Evolutionary conservation across 2,888 invertebrate genomes (phyloP).

Genomic region (Eulithis testata): DNA sequence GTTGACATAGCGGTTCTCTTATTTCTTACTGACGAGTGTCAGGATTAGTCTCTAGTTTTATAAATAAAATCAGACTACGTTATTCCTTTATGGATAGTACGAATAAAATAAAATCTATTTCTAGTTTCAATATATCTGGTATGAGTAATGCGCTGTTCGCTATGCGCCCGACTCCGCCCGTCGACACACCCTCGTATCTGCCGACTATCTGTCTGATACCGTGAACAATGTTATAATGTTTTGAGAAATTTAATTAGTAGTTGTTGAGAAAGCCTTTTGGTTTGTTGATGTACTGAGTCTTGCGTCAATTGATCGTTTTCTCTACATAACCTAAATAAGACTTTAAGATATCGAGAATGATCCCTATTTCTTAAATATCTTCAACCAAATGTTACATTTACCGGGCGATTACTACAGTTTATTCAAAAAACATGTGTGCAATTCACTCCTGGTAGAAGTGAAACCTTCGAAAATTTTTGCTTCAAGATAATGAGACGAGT

Average conservation of each 20-base stretch:
- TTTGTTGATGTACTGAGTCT: constrained; percentile 8
- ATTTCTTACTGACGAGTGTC: too few relatives aligned
- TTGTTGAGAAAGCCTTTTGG: constrained; percentile 9
- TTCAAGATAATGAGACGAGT: too few relatives aligned
- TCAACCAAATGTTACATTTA: too few relatives aligned
- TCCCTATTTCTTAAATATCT: too few relatives aligned
- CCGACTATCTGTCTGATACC: constrained; percentile 64
- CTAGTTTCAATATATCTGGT: constrained; percentile 41
- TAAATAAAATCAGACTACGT: too few relatives aligned
- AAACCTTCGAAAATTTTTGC: too few relatives aligned
- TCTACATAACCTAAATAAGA: background rate
- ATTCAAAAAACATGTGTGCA: too few relatives aligned
- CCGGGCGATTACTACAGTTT: too few relatives aligned
- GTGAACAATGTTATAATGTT: constrained; percentile 55
- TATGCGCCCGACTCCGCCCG: constrained; percentile 68
- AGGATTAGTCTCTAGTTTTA: too few relatives aligned
- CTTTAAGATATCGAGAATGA: background rate
- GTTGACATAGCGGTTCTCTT: background rate
- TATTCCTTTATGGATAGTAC: background rate
- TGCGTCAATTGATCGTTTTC: background rate
- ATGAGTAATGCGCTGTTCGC: constrained; percentile 68
- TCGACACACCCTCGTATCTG: constrained; percentile 70
- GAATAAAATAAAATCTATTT: constrained; percentile 34
- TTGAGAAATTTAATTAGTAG: constrained; percentile 40
- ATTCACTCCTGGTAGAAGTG: too few relatives aligned